A percentile compares a stretch with the other conserved stretches of the same genome.
Evolutionary conservation across 2,888 invertebrate species (phyloP).

Genomic region (Diachrysia chrysitis): DNA sequence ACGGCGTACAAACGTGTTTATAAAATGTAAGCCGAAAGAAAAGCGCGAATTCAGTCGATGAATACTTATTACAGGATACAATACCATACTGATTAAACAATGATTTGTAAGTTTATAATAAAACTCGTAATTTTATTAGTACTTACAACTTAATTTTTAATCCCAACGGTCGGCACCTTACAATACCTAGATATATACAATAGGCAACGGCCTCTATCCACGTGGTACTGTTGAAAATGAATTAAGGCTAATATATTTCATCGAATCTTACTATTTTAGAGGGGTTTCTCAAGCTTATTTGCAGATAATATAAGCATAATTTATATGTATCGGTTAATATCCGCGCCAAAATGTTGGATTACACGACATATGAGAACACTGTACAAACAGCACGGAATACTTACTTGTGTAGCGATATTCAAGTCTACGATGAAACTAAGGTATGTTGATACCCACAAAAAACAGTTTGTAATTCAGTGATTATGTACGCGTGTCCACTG

Average conservation of each 20-base stretch:
- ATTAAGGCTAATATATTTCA: neutral
- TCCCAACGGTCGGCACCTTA: conserved; percentile 36
- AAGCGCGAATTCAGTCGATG: conserved; percentile 12
- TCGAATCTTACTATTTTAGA: neutral
- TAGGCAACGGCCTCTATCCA: conserved; percentile 27
- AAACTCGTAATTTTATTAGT: too few species aligned
- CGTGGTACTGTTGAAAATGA: conserved; percentile 33
- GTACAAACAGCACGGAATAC: conserved; percentile 27
- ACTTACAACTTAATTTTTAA: conserved; percentile 35
- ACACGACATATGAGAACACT: conserved; percentile 7
- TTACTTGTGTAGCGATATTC: conserved; percentile 32
- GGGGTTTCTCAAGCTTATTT: neutral
- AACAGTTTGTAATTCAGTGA: too few species aligned
- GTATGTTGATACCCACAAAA: too few species aligned
- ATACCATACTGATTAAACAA: conserved; percentile 17
- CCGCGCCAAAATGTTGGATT: conserved; percentile 53
- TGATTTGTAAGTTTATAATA: neutral
- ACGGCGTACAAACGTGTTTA: conserved; percentile 1
- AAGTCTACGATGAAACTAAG: conserved; percentile 15
- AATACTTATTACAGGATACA: conserved; percentile 27
- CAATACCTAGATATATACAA: conserved; percentile 51
- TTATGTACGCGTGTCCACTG: conserved; percentile 50
- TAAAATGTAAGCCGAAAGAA: conserved; percentile 11
- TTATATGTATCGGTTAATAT: conserved; percentile 18
- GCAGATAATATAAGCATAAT: conserved; percentile 2